Evolutionary conservation across 2,888 invertebrate genomes (phyloP), one percentile per base, ranked within the genome.

Genomic region (Alcis repandata): DNA sequence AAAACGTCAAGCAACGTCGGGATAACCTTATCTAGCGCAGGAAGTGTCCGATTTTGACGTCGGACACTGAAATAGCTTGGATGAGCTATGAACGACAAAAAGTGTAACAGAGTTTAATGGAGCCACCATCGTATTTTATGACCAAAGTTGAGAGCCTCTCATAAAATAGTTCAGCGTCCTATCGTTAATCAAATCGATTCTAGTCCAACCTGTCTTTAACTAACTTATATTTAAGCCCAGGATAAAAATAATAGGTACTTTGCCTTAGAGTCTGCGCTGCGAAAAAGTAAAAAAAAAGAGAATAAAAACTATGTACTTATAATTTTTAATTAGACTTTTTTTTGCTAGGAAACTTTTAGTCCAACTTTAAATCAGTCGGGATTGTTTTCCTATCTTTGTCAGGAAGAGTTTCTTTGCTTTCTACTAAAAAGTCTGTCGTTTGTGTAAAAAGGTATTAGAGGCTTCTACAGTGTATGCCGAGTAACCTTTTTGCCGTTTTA

Each of bases 21-120:
- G 83, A 83, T 86, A 85, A 85, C 83, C 83, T 83, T 86, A 87
- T 87, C 86, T 72, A 71, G 58, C 63, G 70, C 83, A 63, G 86
- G 86, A 87, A 81, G 79, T 71, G 45, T 67, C 65, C 72, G 72
- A 59, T 64, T 54, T 78, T 77, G 75, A 74, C 70, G 68, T 69
- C 69, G 66, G 54, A 46, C 54, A 73, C 75, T 72, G 71, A 79
- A 77, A 79, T 78, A 78, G 73, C 68, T 67, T 49, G 43, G 48
- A 57, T 53, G 45, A 53, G 52, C 17, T 32, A 40, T 13, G 27
- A 27, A 10, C n/a, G 15, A 27, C 48, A 4, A n/a, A n/a, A n/a
- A 48, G 19, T 13, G 11, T 20, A 13, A 11, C 20, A 15, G 6
- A 22, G 45, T 22, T 45, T 19, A 6, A 15, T 15, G 27, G 48